Evolutionary conservation across 2,888 invertebrate species (phyloP), one percentile per base, ranked within the genome.

Genomic region (Lingula anatina): DNA sequence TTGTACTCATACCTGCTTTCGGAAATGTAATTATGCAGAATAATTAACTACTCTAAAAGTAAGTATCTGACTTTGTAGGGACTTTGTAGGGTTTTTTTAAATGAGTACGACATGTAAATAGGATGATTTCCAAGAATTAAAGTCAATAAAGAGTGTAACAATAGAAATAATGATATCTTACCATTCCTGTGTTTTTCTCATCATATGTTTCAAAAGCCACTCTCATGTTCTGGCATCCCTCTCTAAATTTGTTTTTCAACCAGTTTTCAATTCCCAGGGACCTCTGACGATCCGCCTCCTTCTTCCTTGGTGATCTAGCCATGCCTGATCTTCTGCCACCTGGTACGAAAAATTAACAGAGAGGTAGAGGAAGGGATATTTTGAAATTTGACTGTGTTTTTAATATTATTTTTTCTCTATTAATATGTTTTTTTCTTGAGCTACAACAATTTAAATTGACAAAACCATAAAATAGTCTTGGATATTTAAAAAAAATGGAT

Each of bases 161-260:
- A 39, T 12, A 39, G 2, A 39, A 39, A 18, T n/a, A n/a, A 59
- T 60, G 40, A 20, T 40, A 5, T 57, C 65, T 53, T 46, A 72
- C 71, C 47, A 64, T 44, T 39, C 72, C 73, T 3, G 54, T 61
- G 27, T 57, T 61, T 20, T 65, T 58, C 1, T 57, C 44, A 54
- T 76, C 76, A 47, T 59, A 60, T 3, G 59, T 60, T 53, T 74
- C 69, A 54, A 76, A 76, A 1, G 58, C 59, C 37, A 66, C 60
- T 44, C 67, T 64, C 71, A 76, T 71, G 39, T 55, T 59, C 26
- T 55, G 55, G 57, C 74, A 76, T 4, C 76, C 76, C 51, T 75
- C 72, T 40, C 76, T 50, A 66, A 76, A 75, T 57, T 75, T 75
- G 48, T 65, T 68, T 61, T 76, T 76, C 47, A 76, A 60, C 74